Percentiles rank a stretch among this genome's conserved stretches.
phyloP scores from a whole-genome alignment of 2,113 vertebrate species.

The Oostethus manadensis region DNA sequence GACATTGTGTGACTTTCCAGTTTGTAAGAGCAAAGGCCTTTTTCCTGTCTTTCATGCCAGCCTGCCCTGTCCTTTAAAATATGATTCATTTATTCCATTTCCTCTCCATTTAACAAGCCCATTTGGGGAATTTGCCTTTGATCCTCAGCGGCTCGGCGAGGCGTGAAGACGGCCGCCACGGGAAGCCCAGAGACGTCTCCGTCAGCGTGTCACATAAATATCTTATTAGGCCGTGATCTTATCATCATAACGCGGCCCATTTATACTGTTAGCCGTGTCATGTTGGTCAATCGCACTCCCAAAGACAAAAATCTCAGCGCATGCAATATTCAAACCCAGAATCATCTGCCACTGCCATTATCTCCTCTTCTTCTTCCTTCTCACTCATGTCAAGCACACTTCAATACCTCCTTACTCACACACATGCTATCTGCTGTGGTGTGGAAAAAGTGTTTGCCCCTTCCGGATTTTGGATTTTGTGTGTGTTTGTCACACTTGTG shows the following conservation, averaged over 20 bases:
- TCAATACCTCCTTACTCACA: too few species aligned
- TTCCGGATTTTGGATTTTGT: too few species aligned
- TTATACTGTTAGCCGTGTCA: constrained; percentile 1
- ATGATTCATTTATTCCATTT: not conserved
- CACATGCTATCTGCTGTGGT: too few species aligned
- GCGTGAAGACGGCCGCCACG: not conserved
- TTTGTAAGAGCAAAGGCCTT: too few species aligned
- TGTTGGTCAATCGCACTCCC: not conserved
- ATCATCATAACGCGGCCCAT: constrained; percentile 3
- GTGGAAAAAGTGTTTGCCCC: too few species aligned
- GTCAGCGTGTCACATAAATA: constrained; percentile 5
- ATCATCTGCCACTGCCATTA: too few species aligned
- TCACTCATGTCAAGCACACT: too few species aligned
- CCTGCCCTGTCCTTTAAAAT: not conserved
- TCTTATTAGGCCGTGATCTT: constrained; percentile 3
- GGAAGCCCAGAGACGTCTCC: not conserved
- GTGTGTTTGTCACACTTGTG: too few species aligned
- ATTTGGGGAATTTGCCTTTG: constrained; percentile 4
- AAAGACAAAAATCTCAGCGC: not conserved
- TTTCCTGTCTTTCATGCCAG: too few species aligned
- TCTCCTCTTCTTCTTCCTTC: too few species aligned
- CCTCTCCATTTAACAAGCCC: not conserved
- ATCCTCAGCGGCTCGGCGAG: constrained; percentile 2
- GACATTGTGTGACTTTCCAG: too few species aligned
- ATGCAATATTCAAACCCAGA: too few species aligned